These are phyloP conservation scores for Manacus vitellinus DNA, from an alignment of 2,113 vertebrate species.

Conservation along the genomic window DNA sequence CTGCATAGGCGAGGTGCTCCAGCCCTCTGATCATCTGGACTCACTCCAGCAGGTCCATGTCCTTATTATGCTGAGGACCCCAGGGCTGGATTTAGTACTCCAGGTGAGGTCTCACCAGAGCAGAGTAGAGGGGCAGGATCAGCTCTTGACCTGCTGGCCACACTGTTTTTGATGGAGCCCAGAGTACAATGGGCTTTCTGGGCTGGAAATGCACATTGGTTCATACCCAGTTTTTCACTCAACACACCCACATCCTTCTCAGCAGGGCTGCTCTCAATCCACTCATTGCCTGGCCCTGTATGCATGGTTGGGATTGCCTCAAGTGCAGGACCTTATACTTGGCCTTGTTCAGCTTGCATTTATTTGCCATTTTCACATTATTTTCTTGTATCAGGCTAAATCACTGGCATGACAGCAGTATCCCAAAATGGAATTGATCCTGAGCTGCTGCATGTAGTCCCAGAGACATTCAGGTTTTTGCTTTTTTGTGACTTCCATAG, in stretches of 20 bases:
- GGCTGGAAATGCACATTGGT: background rate
- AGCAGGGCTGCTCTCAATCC: background rate
- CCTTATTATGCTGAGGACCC: background rate
- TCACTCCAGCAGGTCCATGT: fast-evolving
- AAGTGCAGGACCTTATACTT: background rate
- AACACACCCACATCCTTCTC: background rate
- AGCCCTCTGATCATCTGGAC: background rate
- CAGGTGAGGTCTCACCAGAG: background rate
- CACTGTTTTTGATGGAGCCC: background rate
- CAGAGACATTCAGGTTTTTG: background rate
- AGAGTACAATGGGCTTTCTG: background rate
- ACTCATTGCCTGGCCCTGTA: background rate
- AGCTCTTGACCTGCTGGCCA: background rate
- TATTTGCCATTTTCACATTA: background rate
- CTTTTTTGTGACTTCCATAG: background rate
- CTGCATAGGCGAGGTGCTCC: background rate
- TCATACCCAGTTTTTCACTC: background rate
- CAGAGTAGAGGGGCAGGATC: background rate
- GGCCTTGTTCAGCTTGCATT: background rate
- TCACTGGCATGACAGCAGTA: background rate
- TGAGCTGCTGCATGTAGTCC: background rate
- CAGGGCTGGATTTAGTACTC: background rate
- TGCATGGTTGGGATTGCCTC: background rate
- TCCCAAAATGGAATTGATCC: background rate
- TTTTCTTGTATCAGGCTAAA: background rate